A percentile compares a stretch with the other conserved stretches of the same genome.
phyloP scores from a whole-genome alignment of 2,888 invertebrate species.

The Drosophila prolongata region DNA sequence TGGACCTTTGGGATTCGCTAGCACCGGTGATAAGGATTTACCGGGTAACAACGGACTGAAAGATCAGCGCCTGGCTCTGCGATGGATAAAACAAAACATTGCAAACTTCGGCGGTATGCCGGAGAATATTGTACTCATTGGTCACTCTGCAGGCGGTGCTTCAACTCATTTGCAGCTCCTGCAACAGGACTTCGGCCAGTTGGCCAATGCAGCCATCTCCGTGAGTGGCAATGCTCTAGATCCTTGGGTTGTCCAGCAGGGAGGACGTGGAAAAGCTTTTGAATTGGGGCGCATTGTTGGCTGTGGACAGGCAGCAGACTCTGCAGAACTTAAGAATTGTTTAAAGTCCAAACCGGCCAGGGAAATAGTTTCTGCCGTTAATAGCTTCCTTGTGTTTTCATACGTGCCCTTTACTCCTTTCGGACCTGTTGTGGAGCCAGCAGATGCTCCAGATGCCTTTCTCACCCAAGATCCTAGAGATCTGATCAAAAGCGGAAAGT shows the following conservation, averaged over 20 bases:
- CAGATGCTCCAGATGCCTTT: constrained; percentile 86
- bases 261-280: constrained; percentile 87
- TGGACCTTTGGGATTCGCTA: constrained; percentile 91
- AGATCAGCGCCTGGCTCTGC: constrained; percentile 58
- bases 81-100: constrained; percentile 58
- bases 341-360: constrained; percentile 87
- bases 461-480: constrained; percentile 88
- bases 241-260: constrained; percentile 86
- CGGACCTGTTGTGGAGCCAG: constrained; percentile 89
- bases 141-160: constrained; percentile 90
- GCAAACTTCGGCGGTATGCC: constrained; percentile 85
- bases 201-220: constrained; percentile 82
- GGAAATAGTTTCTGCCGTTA: constrained; percentile 86
- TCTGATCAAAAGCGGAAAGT: constrained; percentile 86
- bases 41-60: constrained; percentile 83
- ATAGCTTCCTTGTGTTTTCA: constrained; percentile 84
- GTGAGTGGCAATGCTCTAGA: constrained; percentile 89
- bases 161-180: constrained; percentile 90
- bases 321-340: constrained; percentile 87
- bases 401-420: constrained; percentile 90
- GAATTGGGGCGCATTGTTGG: constrained; percentile 87
- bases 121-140: constrained; percentile 88
- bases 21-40: constrained; percentile 88
- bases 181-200: constrained; percentile 84
- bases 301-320: constrained; percentile 86